Evolutionary conservation across 2,888 invertebrate genomes (phyloP).

Genomic region (Cloeon dipterum): DNA sequence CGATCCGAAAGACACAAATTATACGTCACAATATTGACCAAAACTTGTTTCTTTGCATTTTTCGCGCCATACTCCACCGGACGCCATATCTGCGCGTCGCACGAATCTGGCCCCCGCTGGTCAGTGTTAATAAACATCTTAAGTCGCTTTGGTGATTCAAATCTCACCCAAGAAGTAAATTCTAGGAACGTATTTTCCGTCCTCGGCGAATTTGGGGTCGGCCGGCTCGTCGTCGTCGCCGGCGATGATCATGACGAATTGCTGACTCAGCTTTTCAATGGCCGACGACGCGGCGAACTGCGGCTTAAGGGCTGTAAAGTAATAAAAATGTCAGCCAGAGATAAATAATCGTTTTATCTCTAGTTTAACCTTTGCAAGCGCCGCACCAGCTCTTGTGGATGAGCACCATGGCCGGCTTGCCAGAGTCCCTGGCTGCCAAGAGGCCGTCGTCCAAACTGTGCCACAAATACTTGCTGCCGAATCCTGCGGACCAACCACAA

Average conservation of each 20-base stretch:
- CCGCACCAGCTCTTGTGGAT: constrained; percentile 43
- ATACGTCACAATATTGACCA: no score
- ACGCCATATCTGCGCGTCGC: no score
- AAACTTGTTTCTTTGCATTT: no score
- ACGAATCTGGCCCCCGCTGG: no score
- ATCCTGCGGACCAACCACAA: no score
- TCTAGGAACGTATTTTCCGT: constrained; percentile 42
- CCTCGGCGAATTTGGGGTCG: constrained; percentile 27
- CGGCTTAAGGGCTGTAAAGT: constrained; percentile 26
- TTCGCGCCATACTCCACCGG: no score
- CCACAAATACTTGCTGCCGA: constrained; percentile 4
- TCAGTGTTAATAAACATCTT: no score
- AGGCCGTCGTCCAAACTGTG: constrained; percentile 1
- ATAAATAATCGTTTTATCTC: no score
- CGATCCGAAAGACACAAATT: no score
- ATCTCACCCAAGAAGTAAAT: constrained; percentile 36
- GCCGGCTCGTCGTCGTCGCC: constrained; percentile 32
- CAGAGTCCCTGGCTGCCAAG: background rate
- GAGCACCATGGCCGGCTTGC: constrained; percentile 36
- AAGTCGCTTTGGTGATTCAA: no score
- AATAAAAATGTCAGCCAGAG: no score
- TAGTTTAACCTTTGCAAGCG: constrained; percentile 30
- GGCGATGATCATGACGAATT: constrained; percentile 42
- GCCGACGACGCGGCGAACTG: constrained; percentile 31
- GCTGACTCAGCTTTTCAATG: constrained; percentile 29